Evolutionary conservation across 2,113 vertebrate genomes (phyloP).

Genomic region (Rhegmatorhina hoffmannsi): DNA sequence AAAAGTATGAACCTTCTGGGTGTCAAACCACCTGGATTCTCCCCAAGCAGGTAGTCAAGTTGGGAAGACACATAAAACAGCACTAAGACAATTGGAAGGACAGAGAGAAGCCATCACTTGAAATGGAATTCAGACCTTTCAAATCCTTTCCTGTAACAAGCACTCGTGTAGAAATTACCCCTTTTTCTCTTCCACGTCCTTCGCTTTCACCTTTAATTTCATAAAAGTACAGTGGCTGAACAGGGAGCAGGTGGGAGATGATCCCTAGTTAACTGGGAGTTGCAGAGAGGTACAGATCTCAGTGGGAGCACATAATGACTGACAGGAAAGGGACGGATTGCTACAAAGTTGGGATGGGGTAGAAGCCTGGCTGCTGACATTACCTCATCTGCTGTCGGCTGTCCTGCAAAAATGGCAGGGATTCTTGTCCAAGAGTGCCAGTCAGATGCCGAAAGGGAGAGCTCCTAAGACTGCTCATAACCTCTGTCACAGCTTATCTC

Average conservation of each 20-base stretch:
- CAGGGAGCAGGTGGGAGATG: not conserved
- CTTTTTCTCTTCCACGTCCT: not conserved
- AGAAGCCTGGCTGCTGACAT: not conserved
- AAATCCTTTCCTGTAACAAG: not conserved
- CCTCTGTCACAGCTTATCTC: not conserved
- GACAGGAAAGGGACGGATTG: not conserved
- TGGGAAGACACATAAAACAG: not conserved
- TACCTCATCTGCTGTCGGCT: not conserved
- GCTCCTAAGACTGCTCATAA: fast-evolving
- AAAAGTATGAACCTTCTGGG: not conserved
- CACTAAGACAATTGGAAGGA: not conserved
- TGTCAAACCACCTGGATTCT: not conserved
- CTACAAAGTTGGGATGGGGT: not conserved
- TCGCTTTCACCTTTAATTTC: not conserved
- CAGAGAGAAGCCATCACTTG: not conserved
- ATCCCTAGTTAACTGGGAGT: not conserved
- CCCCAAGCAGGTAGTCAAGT: not conserved
- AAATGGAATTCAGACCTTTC: not conserved
- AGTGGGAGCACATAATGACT: not conserved
- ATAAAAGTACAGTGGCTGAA: not conserved
- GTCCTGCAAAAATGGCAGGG: not conserved
- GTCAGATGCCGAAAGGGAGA: not conserved
- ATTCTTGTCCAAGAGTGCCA: not conserved
- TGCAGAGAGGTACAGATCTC: not conserved
- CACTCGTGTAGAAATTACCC: not conserved